Conservation (phyloP, 2,797 vertebrate genomes). For the Pangasius macronema region DNA sequence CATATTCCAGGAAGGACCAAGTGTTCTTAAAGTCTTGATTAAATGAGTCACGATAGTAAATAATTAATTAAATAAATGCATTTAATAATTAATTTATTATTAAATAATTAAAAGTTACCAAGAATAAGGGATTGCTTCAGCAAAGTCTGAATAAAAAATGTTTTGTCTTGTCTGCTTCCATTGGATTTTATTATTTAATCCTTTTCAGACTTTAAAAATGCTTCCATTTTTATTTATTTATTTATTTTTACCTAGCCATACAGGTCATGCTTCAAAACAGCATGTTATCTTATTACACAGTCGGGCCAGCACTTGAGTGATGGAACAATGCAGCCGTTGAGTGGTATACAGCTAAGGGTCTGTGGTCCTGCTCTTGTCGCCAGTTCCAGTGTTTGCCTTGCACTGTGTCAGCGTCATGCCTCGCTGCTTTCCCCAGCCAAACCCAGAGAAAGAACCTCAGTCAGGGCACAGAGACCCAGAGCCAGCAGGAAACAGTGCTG, state of each 20-base stretch:
- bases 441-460: constrained; percentile 51
- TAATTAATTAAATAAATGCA: background rate
- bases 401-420: constrained; percentile 58
- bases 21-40: background rate
- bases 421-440: constrained; percentile 33
- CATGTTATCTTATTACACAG: constrained; percentile 28
- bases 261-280: constrained; percentile 28
- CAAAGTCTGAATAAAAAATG: background rate
- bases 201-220: background rate
- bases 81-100: background rate
- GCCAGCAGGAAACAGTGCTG: constrained; percentile 55
- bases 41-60: too few species aligned
- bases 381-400: constrained; percentile 64
- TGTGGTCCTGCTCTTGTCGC: constrained; percentile 51
- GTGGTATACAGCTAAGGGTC: constrained; percentile 46
- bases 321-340: constrained; percentile 59
- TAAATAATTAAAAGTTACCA: background rate
- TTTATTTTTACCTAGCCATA: too few species aligned
- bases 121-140: background rate
- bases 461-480: constrained; percentile 44
- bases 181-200: background rate
- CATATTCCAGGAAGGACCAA: background rate
- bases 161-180: background rate
- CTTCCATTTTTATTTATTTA: background rate
- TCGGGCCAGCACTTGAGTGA: constrained; percentile 29